phyloP scores from a whole-genome alignment of 2,888 invertebrate genomes.

The Chrysolina americana region DNA sequence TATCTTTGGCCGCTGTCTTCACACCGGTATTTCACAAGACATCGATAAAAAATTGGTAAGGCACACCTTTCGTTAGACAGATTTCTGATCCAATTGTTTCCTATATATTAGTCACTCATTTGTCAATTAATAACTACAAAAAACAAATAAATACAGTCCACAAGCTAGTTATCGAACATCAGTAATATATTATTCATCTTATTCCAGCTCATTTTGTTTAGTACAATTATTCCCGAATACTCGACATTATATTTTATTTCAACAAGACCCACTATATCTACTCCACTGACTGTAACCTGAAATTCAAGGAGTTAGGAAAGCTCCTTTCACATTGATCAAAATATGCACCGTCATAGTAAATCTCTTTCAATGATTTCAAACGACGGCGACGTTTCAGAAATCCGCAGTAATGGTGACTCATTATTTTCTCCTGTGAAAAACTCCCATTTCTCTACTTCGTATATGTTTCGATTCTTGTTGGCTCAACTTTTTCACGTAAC shows the following conservation, averaged over 20 bases:
- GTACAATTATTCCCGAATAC: no score
- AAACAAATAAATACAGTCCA: no score
- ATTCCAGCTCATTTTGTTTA: neutral
- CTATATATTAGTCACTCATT: no score
- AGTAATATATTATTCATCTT: no score
- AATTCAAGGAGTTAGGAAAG: neutral
- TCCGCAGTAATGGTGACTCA: neutral
- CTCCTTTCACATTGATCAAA: neutral
- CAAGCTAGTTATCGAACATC: no score
- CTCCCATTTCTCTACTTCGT: neutral
- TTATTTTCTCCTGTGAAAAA: constrained; percentile 6
- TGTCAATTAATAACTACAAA: no score
- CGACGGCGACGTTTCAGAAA: neutral
- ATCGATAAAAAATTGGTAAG: no score
- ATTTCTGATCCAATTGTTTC: no score
- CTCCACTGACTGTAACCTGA: neutral
- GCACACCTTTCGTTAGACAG: no score
- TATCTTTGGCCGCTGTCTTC: no score
- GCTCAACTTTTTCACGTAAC: constrained; percentile 18
- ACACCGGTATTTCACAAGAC: no score
- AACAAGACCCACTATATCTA: neutral
- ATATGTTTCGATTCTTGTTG: constrained; percentile 9
- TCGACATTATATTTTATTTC: neutral
- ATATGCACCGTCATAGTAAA: constrained; percentile 5
- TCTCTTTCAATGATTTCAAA: neutral